phyloP scores from a whole-genome alignment of 2,888 invertebrate species.

The Scaptomyza polygonia region DNA sequence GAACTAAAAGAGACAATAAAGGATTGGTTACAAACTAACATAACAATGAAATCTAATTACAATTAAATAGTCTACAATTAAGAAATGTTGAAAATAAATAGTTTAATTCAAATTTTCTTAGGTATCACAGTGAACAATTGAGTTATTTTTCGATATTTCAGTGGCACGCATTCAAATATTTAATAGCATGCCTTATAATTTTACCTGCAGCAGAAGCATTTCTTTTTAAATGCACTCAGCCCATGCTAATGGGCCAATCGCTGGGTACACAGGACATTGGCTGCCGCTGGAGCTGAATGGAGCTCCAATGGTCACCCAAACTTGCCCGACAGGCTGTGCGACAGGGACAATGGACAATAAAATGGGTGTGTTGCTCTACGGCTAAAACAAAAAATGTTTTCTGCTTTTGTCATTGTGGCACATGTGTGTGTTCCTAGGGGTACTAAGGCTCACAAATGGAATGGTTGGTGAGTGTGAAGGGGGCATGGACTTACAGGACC shows the following conservation, averaged over 20 bases:
- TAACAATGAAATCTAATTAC: too few species aligned
- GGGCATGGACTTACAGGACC: constrained; percentile 45
- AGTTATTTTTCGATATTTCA: neutral
- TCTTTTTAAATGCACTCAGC: constrained; percentile 5
- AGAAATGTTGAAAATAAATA: too few species aligned
- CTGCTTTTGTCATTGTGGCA: constrained; percentile 35
- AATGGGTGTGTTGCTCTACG: constrained; percentile 74
- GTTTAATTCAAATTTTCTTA: too few species aligned
- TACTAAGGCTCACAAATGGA: constrained; percentile 6
- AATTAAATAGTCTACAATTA: too few species aligned
- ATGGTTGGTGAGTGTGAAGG: neutral
- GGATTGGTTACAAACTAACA: constrained; percentile 14
- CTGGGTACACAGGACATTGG: constrained; percentile 4
- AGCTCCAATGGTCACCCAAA: constrained; percentile 6
- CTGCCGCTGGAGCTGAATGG: constrained; percentile 14
- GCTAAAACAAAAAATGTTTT: constrained; percentile 74
- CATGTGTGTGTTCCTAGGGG: constrained; percentile 31
- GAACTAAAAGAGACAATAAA: neutral
- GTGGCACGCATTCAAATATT: neutral
- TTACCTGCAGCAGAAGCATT: neutral
- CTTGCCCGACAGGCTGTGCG: constrained; percentile 10
- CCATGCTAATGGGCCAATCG: constrained; percentile 33
- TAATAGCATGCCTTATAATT: constrained; percentile 8
- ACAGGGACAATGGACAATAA: constrained; percentile 65
- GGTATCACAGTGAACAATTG: too few species aligned